A percentile compares a stretch with the other conserved stretches of the same genome.
Evolutionary conservation across 64 coral and sea anemone genomes (phyloP).

Genomic region (Acropora tenuis): DNA sequence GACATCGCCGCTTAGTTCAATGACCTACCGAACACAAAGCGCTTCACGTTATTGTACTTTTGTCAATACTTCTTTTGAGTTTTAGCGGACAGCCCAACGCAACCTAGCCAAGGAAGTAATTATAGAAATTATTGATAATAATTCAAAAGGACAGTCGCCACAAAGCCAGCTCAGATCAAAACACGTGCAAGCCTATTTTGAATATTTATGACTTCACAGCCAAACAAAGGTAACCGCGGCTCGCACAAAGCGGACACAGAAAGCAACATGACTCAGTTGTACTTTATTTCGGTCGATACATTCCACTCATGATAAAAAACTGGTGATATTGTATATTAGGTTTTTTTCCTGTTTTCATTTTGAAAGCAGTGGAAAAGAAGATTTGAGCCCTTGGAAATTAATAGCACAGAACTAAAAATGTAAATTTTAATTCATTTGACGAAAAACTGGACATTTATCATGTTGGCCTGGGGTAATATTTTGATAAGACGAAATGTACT

Average conservation of each 20-base stretch:
- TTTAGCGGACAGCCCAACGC: neutral
- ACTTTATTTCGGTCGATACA: too few relatives aligned
- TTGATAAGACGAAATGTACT: too few relatives aligned
- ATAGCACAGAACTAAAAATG: too few relatives aligned
- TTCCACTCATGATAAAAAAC: too few relatives aligned
- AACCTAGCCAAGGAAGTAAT: neutral
- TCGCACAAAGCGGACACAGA: neutral
- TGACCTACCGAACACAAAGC: too few relatives aligned
- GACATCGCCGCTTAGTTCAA: neutral
- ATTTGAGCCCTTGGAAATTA: too few relatives aligned
- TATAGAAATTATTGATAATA: neutral
- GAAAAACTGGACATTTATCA: too few relatives aligned
- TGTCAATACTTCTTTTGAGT: neutral
- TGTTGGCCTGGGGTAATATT: too few relatives aligned
- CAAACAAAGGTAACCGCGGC: neutral
- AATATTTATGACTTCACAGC: constrained; percentile 42
- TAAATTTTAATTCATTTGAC: too few relatives aligned
- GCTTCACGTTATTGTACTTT: neutral
- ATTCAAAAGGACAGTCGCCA: neutral
- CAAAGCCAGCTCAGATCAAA: neutral
- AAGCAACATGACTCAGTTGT: neutral
- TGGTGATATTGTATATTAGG: too few relatives aligned
- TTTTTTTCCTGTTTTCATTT: too few relatives aligned
- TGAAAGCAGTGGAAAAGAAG: too few relatives aligned
- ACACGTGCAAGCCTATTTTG: constrained; percentile 10